Conservation (phyloP, 2,888 invertebrate genomes). For the Digitonthophagus gazella region DNA sequence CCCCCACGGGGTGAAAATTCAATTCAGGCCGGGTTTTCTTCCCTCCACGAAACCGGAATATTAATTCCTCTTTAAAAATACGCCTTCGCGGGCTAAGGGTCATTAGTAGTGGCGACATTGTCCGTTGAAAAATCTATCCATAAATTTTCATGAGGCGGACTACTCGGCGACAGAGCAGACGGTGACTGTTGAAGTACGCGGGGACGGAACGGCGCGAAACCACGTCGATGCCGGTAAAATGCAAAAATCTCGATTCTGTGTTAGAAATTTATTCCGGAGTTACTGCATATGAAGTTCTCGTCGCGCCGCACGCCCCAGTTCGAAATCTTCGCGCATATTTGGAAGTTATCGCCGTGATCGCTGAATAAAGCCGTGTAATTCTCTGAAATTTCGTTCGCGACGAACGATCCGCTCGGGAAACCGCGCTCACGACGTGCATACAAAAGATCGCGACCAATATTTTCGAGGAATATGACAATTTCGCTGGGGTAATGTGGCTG, state of each 20-base stretch:
- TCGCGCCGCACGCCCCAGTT: neutral
- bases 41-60: neutral
- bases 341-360: neutral
- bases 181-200: neutral
- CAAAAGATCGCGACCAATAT: neutral
- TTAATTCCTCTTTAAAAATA: neutral
- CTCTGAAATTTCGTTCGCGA: neutral
- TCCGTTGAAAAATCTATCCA: neutral
- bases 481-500: neutral
- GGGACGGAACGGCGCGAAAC: neutral
- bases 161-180: neutral
- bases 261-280: slow-evolving; percentile 10
- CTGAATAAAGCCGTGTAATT: neutral
- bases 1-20: neutral
- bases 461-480: neutral
- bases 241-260: slow-evolving; percentile 8
- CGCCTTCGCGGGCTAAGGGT: neutral
- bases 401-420: neutral
- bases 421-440: neutral
- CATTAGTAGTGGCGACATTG: neutral
- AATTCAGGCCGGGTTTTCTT: neutral
- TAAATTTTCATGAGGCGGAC: neutral
- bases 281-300: slow-evolving; percentile 12
- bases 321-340: neutral
- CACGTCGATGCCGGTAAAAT: slow-evolving; percentile 3